Evolutionary conservation across 2,113 vertebrate species (phyloP), one percentile per base, ranked within the genome.

Genomic region (Clinocottus analis): DNA sequence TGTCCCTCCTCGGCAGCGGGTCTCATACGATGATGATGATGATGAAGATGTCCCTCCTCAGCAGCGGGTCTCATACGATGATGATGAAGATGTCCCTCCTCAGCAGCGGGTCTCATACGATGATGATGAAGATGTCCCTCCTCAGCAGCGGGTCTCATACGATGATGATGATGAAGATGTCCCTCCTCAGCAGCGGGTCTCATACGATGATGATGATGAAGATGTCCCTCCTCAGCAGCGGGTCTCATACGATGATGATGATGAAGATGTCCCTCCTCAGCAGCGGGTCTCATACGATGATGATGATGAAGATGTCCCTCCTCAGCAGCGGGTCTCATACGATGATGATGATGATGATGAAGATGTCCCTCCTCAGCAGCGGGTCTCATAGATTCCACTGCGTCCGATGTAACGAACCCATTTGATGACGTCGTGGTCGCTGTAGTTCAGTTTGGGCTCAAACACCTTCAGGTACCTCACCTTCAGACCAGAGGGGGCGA

Each of bases 401-500:
- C 96, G 94, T 64, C 97, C 96, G 7, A 98, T 98, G 94, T 98
- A 98, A 79, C 96, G 96, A 85, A 97, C 97, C 97, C 97, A 98
- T 96, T 97, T 98, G 75, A 97, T 97, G 91, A 98, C 96, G 27
- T 98, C 96, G 0, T 97, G 97, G 91, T 98, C 97, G 90, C 97
- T 98, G 96, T 97, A 98, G 95, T 97, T 98, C 93, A 98, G 94
- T 94, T 98, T 98, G 80, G 97, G 96, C 91, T 98, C 97, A 59
- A 98, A 98, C 74, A 98, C 97, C 94, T 97, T 97, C 94, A 98
- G 93, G 90, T 98, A 97, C 69, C 96, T 96, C 89, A 97, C 96
- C 94, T 98, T 98, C 86, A 98, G 95, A 41, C 96, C 96, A 2
- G 97, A 98, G 12, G 96, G 97, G 0, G 97, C 97, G 2, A 98